Evolutionary conservation across 2,797 vertebrate species (phyloP).

Genomic region (Malacoctenus gilli): DNA sequence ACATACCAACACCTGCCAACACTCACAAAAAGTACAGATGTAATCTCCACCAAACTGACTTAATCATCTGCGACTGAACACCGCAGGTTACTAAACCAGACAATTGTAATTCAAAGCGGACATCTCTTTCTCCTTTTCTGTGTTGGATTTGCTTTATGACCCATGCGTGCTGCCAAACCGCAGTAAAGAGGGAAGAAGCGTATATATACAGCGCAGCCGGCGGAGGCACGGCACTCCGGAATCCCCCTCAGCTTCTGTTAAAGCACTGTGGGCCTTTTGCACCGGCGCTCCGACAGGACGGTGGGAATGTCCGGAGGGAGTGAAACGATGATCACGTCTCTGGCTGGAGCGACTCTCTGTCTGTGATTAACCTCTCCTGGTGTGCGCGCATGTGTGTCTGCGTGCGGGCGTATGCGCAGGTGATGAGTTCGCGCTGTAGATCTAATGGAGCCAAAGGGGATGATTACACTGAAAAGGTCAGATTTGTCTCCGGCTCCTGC

Average conservation of each 20-base stretch:
- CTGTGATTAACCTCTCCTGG: slow-evolving; percentile 66
- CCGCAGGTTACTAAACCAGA: slow-evolving; percentile 25
- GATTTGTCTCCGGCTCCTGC: slow-evolving; percentile 75
- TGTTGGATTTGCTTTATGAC: slow-evolving; percentile 52
- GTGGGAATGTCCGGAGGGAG: slow-evolving; percentile 45
- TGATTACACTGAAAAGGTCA: slow-evolving; percentile 87
- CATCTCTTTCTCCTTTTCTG: slow-evolving; percentile 16
- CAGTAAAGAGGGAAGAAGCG: slow-evolving; percentile 44
- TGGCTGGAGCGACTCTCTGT: slow-evolving; percentile 51
- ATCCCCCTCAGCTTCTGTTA: slow-evolving; percentile 10
- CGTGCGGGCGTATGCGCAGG: slow-evolving; percentile 33
- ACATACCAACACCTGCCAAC: slow-evolving; percentile 36
- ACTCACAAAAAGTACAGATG: slow-evolving; percentile 36
- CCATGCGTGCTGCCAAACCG: slow-evolving; percentile 45
- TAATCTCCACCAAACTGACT: slow-evolving; percentile 57
- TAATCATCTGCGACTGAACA: slow-evolving; percentile 48
- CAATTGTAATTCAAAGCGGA: slow-evolving; percentile 29
- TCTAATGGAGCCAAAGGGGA: slow-evolving; percentile 80
- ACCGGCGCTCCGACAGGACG: slow-evolving; percentile 17
- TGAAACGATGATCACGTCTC: slow-evolving; percentile 59
- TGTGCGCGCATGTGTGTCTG: slow-evolving; percentile 15
- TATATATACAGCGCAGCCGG: slow-evolving; percentile 19
- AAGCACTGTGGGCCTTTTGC: slow-evolving; percentile 16
- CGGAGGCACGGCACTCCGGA: slow-evolving; percentile 15
- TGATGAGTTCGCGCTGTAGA: slow-evolving; percentile 55